Conservation (phyloP, 2,888 invertebrate genomes). For the Cataglyphis cursor region DNA sequence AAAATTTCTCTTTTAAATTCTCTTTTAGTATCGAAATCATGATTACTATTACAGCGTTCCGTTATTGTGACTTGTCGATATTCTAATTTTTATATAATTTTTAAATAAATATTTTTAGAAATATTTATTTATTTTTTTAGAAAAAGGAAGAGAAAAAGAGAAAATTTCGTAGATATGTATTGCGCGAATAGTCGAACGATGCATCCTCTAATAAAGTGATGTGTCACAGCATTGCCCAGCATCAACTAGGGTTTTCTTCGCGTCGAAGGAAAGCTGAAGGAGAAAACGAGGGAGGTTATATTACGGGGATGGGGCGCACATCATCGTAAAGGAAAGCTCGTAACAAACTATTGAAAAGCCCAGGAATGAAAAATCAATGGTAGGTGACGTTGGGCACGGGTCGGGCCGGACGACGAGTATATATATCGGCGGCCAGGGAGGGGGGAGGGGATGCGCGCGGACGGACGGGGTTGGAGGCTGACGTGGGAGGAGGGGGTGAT, state of each 20-base stretch:
- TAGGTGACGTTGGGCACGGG: constrained; percentile 77
- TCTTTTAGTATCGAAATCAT: background rate
- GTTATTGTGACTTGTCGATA: background rate
- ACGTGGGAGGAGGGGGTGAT: constrained; percentile 75
- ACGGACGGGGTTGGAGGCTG: constrained; percentile 51
- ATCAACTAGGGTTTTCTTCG: constrained; percentile 24
- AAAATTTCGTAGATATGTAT: background rate
- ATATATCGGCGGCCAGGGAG: constrained; percentile 52
- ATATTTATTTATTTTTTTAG: background rate
- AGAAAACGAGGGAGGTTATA: constrained; percentile 43
- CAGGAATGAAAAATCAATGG: constrained; percentile 86
- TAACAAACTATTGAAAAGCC: constrained; percentile 87
- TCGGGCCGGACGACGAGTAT: constrained; percentile 74
- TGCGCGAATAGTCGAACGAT: constrained; percentile 9
- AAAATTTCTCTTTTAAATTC: background rate
- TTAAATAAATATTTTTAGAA: background rate
- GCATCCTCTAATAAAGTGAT: constrained; percentile 53
- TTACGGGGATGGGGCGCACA: constrained; percentile 75
- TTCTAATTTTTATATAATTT: background rate
- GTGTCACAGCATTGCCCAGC: constrained; percentile 16
- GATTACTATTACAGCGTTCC: background rate
- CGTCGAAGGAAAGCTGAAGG: constrained; percentile 53
- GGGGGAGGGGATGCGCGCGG: constrained; percentile 27
- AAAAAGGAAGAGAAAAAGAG: background rate
- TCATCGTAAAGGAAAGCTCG: constrained; percentile 85